phyloP scores from a whole-genome alignment of 1,140 invertebrate species.

The Drosophila obscura region DNA sequence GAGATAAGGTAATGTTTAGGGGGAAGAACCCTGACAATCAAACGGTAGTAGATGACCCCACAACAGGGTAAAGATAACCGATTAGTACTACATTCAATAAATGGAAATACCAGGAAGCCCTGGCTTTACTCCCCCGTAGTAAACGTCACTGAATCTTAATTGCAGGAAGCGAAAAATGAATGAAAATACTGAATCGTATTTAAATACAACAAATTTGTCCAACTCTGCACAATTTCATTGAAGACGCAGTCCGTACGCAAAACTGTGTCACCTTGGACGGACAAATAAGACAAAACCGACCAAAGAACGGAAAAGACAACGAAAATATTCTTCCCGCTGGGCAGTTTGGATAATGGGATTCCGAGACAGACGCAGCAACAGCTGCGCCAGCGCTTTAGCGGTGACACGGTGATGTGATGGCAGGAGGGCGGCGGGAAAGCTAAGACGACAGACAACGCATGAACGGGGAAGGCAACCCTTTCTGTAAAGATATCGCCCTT shows the following conservation, averaged over 20 bases:
- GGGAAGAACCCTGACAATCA: constrained; percentile 42
- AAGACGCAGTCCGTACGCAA: constrained; percentile 23
- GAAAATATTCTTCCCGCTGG: constrained; percentile 37
- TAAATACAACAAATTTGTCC: constrained; percentile 39
- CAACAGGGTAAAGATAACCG: constrained; percentile 8
- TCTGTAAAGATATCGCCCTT: constrained; percentile 38
- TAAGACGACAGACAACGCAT: constrained; percentile 44
- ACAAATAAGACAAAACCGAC: constrained; percentile 18
- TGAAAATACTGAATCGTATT: constrained; percentile 62
- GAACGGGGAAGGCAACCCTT: constrained; percentile 47
- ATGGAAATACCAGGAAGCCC: constrained; percentile 1
- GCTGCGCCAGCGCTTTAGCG: constrained; percentile 63
- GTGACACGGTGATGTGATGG: constrained; percentile 3
- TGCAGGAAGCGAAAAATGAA: constrained; percentile 72
- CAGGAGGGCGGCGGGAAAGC: constrained; percentile 16
- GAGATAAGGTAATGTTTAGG: constrained; percentile 49
- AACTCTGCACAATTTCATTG: constrained; percentile 58
- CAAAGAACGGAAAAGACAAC: constrained; percentile 26
- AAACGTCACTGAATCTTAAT: constrained; percentile 60
- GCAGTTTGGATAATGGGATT: constrained; percentile 51
- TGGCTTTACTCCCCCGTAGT: too few relatives aligned
- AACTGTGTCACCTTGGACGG: constrained; percentile 71
- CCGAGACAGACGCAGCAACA: constrained; percentile 55
- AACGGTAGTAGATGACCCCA: constrained; percentile 44
- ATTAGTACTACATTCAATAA: constrained; percentile 36